These are phyloP conservation scores for Momotus momota DNA, from an alignment of 2,797 vertebrate genomes.

Conservation along the genomic window DNA sequence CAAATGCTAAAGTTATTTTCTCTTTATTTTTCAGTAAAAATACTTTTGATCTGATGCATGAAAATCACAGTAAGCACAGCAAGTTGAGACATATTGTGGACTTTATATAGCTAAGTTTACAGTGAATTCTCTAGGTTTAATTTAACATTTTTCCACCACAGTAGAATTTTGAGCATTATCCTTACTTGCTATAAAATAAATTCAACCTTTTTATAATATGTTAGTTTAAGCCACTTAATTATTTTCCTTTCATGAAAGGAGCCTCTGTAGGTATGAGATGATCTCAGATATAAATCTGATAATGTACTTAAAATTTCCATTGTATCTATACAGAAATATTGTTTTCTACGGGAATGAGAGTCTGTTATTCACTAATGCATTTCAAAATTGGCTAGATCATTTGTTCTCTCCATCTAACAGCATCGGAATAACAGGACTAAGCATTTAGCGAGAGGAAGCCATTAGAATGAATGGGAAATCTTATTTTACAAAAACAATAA, in stretches of 20 bases:
- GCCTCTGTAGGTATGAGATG: not conserved
- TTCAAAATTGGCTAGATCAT: not conserved
- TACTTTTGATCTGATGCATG: constrained; percentile 8
- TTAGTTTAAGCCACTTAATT: not conserved
- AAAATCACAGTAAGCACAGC: not conserved
- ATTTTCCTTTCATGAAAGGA: not conserved
- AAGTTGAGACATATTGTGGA: constrained; percentile 39
- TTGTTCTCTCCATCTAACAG: not conserved
- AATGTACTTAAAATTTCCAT: not conserved
- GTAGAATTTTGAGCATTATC: not conserved
- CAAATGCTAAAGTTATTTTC: not conserved
- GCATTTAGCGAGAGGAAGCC: not conserved
- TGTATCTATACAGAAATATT: not conserved
- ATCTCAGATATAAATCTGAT: not conserved
- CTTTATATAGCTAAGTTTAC: constrained; percentile 1
- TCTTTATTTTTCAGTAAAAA: not conserved
- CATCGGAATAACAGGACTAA: not conserved
- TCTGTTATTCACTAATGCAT: not conserved
- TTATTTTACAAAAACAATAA: constrained; percentile 13
- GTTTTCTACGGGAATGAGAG: not conserved
- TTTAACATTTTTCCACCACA: not conserved
- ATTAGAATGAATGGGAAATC: constrained; percentile 7
- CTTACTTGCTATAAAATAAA: not conserved
- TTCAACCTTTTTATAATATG: not conserved
- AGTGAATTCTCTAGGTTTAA: not conserved